These are phyloP conservation scores for Sepioteuthis lessoniana DNA, from an alignment of 2,888 invertebrate genomes.

Conservation along the genomic window DNA sequence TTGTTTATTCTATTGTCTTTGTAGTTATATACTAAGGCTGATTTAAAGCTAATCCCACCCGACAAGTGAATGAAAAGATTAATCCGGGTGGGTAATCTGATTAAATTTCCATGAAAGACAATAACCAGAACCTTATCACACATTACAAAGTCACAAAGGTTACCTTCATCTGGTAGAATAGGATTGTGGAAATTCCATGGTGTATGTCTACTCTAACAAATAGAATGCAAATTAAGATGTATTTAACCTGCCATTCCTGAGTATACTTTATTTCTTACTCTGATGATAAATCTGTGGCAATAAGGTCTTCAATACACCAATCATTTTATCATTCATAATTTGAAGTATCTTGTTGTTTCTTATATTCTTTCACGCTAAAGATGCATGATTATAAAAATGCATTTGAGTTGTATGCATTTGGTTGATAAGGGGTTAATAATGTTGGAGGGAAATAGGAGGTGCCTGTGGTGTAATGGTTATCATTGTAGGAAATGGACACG, in stretches of 20 bases:
- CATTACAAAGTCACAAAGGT: background rate
- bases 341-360: too few species aligned
- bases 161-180: background rate
- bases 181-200: background rate
- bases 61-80: background rate
- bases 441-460: too few species aligned
- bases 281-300: too few species aligned
- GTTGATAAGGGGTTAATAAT: too few species aligned
- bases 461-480: too few species aligned
- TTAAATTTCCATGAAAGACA: background rate
- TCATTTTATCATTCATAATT: too few species aligned
- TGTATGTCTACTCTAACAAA: background rate
- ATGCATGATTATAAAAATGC: too few species aligned
- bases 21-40: background rate
- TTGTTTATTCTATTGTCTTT: background rate
- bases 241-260: background rate
- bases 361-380: too few species aligned
- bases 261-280: too few species aligned
- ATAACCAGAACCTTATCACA: background rate
- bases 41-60: background rate
- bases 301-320: too few species aligned
- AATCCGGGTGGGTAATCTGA: background rate
- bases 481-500: too few species aligned
- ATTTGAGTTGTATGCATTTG: too few species aligned
- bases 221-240: background rate